Evolutionary conservation across 2,888 invertebrate genomes (phyloP), one percentile per base, ranked within the genome.

Genomic region (Xanthorhoe spadicearia): DNA sequence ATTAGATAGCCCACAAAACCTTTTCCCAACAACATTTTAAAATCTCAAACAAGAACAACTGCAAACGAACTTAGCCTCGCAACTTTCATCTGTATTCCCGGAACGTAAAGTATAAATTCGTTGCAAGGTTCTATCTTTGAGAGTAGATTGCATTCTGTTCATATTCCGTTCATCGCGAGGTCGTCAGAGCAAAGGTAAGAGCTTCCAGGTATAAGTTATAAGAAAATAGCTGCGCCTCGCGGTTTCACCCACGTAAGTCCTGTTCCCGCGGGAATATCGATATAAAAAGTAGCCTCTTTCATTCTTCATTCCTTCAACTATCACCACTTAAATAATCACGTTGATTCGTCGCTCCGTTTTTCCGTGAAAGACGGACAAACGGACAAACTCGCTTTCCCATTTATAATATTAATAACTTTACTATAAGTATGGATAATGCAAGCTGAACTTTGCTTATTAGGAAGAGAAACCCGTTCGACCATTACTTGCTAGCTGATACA

Each of bases 71-170:
- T 10, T 4, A 6, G 56, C 9, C 60, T 59, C 32, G 8, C 54
- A 0, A 80, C 68, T 77, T 19, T 67, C 15, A 60, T 61, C 78
- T 63, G 57, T 83, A 77, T 75, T 46, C 3, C 43, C 0, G 9
- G 9, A 5, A 8, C 0, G 0, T 19, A 74, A 81, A 68, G 62
- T 58, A 69, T 66, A 35, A 18, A 23, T 54, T 9, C 53, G 63
- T 60, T 70, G 74, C 64, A 68, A 53, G 78, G 80, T 81, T 82
- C 80, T 81, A 76, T 78, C 82, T 84, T 83, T 86, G 79, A 84
- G 75, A 75, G 68, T 66, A 87, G 86, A 88, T 88, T 88, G 87
- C 88, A 86, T 87, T 86, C 85, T 84, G 86, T 83, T 84, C 84
- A 86, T 87, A 84, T 80, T 76, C 77, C 79, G 83, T 78, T 85